These are phyloP conservation scores for Bombycilla garrulus DNA, from an alignment of 2,113 vertebrate genomes.

Conservation along the genomic window DNA sequence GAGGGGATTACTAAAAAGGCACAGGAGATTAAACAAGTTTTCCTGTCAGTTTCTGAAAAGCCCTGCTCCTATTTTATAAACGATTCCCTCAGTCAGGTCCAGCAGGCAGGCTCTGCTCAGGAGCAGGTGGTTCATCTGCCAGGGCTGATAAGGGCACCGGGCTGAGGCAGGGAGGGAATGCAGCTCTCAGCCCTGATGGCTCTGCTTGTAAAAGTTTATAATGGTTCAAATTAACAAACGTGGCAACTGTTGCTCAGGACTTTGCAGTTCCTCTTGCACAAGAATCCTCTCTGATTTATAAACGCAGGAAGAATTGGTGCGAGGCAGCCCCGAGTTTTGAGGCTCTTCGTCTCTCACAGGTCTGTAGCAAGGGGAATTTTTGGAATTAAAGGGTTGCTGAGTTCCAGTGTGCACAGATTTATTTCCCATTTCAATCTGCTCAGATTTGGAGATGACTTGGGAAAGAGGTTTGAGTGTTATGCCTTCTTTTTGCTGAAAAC, in stretches of 20 bases:
- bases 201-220: background rate
- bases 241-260: background rate
- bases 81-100: background rate
- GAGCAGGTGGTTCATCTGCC: conserved; percentile 4
- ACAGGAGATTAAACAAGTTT: conserved; percentile 19
- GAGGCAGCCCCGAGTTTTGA: background rate
- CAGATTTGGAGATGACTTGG: background rate
- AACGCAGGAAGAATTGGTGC: background rate
- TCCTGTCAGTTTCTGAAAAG: conserved; percentile 19
- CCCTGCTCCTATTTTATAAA: background rate
- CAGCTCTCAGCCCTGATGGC: background rate
- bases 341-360: background rate
- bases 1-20: conserved; percentile 36
- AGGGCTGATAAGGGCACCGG: background rate
- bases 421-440: background rate
- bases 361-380: background rate
- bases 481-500: background rate
- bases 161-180: background rate
- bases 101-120: background rate
- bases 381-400: background rate
- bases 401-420: background rate
- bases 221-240: background rate
- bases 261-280: background rate
- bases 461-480: background rate
- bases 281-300: background rate